A percentile compares a stretch with the other conserved stretches of the same genome.
phyloP scores from a whole-genome alignment of 2,888 invertebrate species.

The Sinhomidia bicolor region DNA sequence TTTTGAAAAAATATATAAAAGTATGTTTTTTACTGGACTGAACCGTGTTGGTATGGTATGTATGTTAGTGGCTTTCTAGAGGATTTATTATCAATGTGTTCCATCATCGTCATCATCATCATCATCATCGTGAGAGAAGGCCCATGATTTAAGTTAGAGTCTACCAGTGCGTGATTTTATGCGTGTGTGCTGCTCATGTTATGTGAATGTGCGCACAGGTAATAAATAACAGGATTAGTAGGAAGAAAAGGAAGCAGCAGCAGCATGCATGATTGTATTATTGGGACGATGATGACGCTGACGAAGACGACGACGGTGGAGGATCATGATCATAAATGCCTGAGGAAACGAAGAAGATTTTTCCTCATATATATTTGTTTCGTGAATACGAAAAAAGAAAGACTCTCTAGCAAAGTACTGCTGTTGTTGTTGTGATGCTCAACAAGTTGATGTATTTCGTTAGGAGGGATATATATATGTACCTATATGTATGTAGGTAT shows the following conservation, averaged over 20 bases:
- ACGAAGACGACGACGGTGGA: no score
- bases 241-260: background rate
- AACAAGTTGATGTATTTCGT: background rate
- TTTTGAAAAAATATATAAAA: background rate
- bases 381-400: background rate
- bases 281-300: background rate
- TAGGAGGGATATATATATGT: background rate
- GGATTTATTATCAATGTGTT: constrained; percentile 44
- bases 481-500: background rate
- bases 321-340: constrained; percentile 17
- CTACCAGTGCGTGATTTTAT: background rate
- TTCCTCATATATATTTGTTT: background rate
- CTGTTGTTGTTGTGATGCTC: background rate
- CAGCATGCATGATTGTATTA: background rate
- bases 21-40: background rate
- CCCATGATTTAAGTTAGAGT: background rate
- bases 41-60: background rate
- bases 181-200: constrained; percentile 1
- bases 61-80: background rate
- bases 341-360: constrained; percentile 4
- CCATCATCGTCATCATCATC: constrained; percentile 6
- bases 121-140: background rate
- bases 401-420: background rate
- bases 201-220: background rate
- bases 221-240: constrained; percentile 48